Base-by-base conservation (phyloP, 2,797 vertebrate genomes). In the Champsocephalus gunnari region DNA sequence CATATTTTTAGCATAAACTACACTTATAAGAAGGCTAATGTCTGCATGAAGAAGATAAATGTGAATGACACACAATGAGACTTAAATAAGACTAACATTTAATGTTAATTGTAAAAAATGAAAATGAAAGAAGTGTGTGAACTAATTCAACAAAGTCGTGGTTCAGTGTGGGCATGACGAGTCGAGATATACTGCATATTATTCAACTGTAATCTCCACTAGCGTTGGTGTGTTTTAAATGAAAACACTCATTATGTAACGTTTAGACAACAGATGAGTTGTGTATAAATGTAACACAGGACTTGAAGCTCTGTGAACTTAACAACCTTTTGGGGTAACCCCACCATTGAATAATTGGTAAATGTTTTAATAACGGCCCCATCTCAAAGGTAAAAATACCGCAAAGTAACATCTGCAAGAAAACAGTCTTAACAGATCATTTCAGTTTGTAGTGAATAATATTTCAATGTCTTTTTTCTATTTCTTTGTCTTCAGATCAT, bases 401-500 rank as follows among this genome's bases (percentile, higher is more conserved):
- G 8, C 9, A 38, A 2, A 10, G 55, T 3, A 21, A 58, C 19
- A 55, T 6, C 24, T 9, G 19, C n/a, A 34, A 59, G 9, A 41
- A 17, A 16, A 43, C 28, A 8, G 2, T 19, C 28, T 54, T 5
- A 5, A 5, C 13, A 24, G 4, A 41, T 65, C 0, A 48, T 48
- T 58, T 71, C 14, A 66, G 9, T 53, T 51, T 59, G 24, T 45
- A 44, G 3, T 72, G 32, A 70, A 72, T 41, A 12, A 0, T 75
- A 0, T 67, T 9, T 71, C 28, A 7, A 38, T 38, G 34, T 38
- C 8, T 38, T 9, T 38, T 38, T 38, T 9, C 34, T 38, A 9
- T 19, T 7, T 79, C 0, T 88, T 34, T 87, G 59, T 72, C 61
- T 55, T 48, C 91, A 99, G 98, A 92, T 99, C 62, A 98, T 99